Evolutionary conservation across 2,113 vertebrate genomes (phyloP).

Genomic region (Thomomys bottae): DNA sequence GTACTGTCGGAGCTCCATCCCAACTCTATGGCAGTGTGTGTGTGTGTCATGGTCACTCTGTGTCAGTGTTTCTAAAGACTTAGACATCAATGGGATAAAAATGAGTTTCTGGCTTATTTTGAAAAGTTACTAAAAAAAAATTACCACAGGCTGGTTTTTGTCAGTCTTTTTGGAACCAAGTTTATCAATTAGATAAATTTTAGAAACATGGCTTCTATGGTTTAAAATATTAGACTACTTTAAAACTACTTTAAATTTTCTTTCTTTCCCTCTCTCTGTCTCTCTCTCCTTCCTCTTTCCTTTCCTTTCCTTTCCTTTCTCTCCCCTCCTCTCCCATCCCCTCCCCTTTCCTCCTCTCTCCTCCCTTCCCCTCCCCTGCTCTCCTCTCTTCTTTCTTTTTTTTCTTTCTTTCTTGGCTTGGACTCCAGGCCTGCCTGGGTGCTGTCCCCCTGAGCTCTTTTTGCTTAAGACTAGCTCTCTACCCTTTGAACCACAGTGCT

Average conservation of each 20-base stretch:
- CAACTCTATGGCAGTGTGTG: neutral
- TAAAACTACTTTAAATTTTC: conserved; percentile 49
- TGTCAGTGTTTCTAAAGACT: neutral
- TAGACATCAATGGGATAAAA: neutral
- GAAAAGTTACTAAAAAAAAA: neutral
- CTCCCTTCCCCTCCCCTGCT: no score
- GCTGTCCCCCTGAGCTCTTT: no score
- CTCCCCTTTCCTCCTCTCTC: no score
- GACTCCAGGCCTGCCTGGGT: no score
- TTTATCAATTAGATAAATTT: conserved; percentile 40
- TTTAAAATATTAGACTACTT: conserved; percentile 32
- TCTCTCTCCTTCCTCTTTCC: no score
- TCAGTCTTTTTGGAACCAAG: conserved; percentile 1
- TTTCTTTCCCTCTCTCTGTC: no score
- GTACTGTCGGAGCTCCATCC: neutral
- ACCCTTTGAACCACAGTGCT: no score
- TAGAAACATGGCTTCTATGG: neutral
- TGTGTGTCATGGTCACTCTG: neutral
- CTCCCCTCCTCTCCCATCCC: no score
- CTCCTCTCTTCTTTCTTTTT: no score
- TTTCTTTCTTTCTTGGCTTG: no score
- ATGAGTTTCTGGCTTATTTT: neutral
- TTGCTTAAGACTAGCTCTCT: no score
- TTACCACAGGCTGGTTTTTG: neutral
- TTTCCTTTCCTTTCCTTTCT: no score